A percentile compares a stretch with the other conserved stretches of the same genome.
phyloP scores from a whole-genome alignment of 2,797 vertebrate genomes.

The Chaenodraco wilsoni region DNA sequence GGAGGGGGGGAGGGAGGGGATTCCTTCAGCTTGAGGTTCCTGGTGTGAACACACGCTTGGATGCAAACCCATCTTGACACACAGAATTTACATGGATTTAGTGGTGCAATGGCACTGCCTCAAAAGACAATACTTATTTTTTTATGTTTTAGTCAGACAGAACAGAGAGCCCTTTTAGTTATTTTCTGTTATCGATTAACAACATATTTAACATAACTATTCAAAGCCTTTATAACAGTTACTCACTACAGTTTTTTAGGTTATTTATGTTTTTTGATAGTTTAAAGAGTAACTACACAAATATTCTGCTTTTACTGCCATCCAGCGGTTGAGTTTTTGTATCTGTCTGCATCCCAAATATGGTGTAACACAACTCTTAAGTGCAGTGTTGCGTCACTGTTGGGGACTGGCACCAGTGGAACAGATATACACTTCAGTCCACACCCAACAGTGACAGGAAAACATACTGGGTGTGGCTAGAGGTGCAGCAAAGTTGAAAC shows the following conservation, averaged over 20 bases:
- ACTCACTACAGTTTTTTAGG: constrained; percentile 11
- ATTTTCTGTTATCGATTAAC: constrained; percentile 32
- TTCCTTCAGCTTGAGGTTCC: constrained; percentile 84
- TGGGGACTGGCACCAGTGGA: constrained; percentile 34
- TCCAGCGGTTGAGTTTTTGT: not conserved
- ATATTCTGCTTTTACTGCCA: constrained; percentile 26
- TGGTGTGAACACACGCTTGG: constrained; percentile 72
- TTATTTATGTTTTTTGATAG: constrained; percentile 20
- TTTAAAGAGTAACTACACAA: constrained; percentile 19
- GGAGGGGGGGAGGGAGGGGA: constrained; percentile 77
- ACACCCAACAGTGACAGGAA: constrained; percentile 30
- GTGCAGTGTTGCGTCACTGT: constrained; percentile 34
- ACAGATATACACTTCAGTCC: constrained; percentile 35
- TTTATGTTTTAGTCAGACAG: constrained; percentile 46
- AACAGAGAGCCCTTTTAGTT: constrained; percentile 49
- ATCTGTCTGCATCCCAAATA: constrained; percentile 32
- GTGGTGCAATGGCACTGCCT: constrained; percentile 92
- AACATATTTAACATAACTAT: constrained; percentile 27
- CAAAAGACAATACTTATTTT: constrained; percentile 47
- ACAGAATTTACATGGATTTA: constrained; percentile 90
- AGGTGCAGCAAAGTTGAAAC: constrained; percentile 41
- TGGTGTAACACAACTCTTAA: constrained; percentile 25
- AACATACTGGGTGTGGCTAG: constrained; percentile 33
- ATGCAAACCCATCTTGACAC: constrained; percentile 79
- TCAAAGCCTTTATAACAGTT: constrained; percentile 19